Percentiles rank a stretch among this genome's conserved stretches.
Evolutionary conservation across 2,797 vertebrate genomes (phyloP).

Genomic region (Holocentrus rufus): DNA sequence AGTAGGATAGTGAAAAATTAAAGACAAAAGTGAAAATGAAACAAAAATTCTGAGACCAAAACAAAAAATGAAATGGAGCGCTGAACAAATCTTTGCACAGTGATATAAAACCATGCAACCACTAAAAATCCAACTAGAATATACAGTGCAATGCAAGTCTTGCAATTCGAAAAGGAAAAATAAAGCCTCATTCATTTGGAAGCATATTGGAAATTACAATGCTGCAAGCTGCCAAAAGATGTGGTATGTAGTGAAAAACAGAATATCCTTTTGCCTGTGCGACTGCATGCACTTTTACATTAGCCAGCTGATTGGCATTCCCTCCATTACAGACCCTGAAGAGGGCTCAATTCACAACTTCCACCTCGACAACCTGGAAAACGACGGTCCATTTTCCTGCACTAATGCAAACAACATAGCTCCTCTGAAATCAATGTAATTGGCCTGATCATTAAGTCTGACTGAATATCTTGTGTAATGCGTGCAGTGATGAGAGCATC

Average conservation of each 20-base stretch:
- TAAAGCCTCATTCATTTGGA: not conserved
- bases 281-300: conserved; percentile 21
- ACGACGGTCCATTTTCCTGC: conserved; percentile 68
- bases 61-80: no score
- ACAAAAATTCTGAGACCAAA: no score
- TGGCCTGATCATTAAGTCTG: conserved; percentile 65
- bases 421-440: conserved; percentile 74
- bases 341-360: conserved; percentile 61
- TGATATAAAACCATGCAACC: no score
- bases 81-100: no score
- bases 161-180: conserved; percentile 33
- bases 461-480: conserved; percentile 63
- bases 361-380: conserved; percentile 57
- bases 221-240: conserved; percentile 24
- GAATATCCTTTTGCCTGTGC: not conserved
- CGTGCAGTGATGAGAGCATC: conserved; percentile 48
- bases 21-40: no score
- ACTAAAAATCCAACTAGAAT: not conserved
- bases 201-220: conserved; percentile 14
- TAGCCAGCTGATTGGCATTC: conserved; percentile 52
- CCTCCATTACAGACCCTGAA: conserved; percentile 52
- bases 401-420: conserved; percentile 74
- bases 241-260: conserved; percentile 35
- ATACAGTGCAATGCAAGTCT: not conserved
- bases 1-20: no score